Base-by-base conservation (phyloP, 1,140 invertebrate species). In the Lanistes nyassanus region DNA sequence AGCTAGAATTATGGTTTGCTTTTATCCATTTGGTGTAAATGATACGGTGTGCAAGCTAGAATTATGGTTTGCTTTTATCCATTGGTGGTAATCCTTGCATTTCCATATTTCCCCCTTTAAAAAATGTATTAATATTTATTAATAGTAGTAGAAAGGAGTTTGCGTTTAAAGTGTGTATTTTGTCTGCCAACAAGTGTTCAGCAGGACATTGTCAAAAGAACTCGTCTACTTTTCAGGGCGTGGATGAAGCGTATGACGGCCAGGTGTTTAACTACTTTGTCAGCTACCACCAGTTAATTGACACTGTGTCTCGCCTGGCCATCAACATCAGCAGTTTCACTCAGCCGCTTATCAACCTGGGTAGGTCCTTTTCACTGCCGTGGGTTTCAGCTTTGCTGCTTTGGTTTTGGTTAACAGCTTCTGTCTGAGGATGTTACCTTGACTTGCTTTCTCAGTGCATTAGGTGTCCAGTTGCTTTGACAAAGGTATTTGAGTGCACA, bases 221-320 rank as follows among this genome's bases (percentile, higher is more conserved):
- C n/a, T 1, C 23, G 58, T 60, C n/a, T 26, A 23, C 23, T 60
- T 60, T 88, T 11, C 83, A 92, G 87, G 94, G 94, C 26, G 90
- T 93, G 21, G 95, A 96, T 90, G 92, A 92, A 13, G 93, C 94
- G 29, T 96, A 96, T 83, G 95, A 96, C 82, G 90, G 91, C 64
- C 93, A 93, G 4, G 87, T 96, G 29, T 90, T 93, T 42, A 93
- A 94, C 66, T 96, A 94, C 86, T 96, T 94, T 85, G 87, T 92
- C 58, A 94, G 94, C 0, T 96, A 96, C 88, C 95, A 96, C 84
- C 92, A 93, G 67, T 92, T 96, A 60, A 92, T 96, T 79, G 96
- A 97, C 86, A 93, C 95, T 29, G 94, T 97, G 90, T 95, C 95
- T 88, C 92, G 96, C 26, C 92, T 97, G 76, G 96, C 96, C 55